Percentiles rank a stretch among this genome's conserved stretches.
phyloP scores from a whole-genome alignment of 1,140 invertebrate genomes.

The Lanistes nyassanus region DNA sequence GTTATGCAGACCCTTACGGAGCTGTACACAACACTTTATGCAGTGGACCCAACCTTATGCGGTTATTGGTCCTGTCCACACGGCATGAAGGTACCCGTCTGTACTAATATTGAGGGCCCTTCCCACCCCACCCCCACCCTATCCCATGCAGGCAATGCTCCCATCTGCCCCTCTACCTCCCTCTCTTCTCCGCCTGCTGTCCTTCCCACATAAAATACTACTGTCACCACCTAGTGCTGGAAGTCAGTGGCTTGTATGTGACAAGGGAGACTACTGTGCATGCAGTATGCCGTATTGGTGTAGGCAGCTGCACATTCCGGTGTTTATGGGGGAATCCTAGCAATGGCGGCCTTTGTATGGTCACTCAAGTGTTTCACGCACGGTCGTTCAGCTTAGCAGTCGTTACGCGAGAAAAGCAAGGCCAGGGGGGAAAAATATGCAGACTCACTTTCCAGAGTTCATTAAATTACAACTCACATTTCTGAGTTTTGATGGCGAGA shows the following conservation, averaged over 20 bases:
- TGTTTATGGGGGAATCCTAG: background rate
- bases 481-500: too few relatives aligned
- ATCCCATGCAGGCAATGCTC: background rate
- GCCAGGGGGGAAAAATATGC: too few relatives aligned
- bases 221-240: background rate
- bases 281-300: background rate
- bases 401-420: too few relatives aligned
- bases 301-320: background rate
- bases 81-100: too few relatives aligned
- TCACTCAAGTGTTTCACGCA: too few relatives aligned
- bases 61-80: background rate
- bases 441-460: too few relatives aligned
- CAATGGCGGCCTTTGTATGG: too few relatives aligned
- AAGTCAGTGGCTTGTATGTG: background rate
- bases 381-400: too few relatives aligned
- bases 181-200: background rate
- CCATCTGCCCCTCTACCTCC: constrained; percentile 10
- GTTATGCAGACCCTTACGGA: background rate
- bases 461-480: too few relatives aligned
- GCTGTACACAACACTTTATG: background rate
- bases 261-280: background rate
- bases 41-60: background rate
- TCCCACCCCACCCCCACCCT: background rate
- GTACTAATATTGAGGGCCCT: too few relatives aligned
- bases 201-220: background rate